phyloP scores from a whole-genome alignment of 2,797 vertebrate species.

The Bradypodion ventrale region DNA sequence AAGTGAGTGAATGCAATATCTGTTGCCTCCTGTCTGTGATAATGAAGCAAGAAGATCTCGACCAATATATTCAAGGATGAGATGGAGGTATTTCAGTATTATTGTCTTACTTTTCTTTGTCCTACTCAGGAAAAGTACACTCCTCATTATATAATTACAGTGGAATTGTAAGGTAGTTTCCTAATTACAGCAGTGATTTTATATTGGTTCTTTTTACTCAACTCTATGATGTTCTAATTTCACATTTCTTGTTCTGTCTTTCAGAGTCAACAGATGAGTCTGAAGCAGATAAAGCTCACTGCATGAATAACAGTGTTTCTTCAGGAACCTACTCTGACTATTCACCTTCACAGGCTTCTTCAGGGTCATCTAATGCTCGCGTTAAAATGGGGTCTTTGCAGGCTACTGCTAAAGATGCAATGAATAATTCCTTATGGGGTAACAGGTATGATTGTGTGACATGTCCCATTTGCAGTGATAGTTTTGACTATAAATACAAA shows the following conservation, averaged over 20 bases:
- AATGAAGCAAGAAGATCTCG: no score
- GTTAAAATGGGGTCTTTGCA: conserved; percentile 89
- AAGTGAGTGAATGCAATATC: background rate
- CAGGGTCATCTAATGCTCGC: conserved; percentile 93
- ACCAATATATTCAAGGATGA: background rate
- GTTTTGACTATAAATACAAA: background rate
- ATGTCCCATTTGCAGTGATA: background rate
- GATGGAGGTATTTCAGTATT: background rate
- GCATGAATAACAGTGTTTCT: conserved; percentile 98
- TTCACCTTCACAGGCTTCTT: conserved; percentile 98
- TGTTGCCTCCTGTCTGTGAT: no score
- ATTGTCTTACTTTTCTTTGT: background rate
- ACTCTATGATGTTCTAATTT: background rate
- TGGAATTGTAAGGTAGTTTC: background rate
- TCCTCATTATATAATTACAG: background rate
- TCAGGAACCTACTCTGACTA: conserved; percentile 99
- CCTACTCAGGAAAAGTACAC: background rate
- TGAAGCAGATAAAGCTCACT: conserved; percentile 96
- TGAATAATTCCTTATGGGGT: conserved; percentile 94
- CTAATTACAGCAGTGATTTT: background rate
- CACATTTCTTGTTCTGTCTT: conserved; percentile 62
- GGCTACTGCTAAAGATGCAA: conserved; percentile 89
- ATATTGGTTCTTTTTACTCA: background rate
- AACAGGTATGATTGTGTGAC: conserved; percentile 86
- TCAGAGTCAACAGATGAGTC: conserved; percentile 97